Conservation (phyloP, 2,113 vertebrate genomes). For the Alligator mississippiensis region DNA sequence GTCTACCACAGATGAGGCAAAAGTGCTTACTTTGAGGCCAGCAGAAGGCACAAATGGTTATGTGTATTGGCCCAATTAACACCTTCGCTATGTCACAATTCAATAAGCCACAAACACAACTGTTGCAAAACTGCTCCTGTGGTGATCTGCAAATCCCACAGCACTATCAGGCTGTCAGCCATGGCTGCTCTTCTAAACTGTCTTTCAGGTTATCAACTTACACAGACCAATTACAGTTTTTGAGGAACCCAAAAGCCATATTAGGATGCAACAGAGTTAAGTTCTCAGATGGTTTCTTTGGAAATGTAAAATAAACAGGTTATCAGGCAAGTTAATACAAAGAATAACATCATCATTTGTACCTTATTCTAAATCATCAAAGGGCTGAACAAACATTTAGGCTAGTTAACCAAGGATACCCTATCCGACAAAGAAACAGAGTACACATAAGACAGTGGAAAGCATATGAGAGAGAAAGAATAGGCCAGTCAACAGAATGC, state of each 20-base stretch:
- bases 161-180: background rate
- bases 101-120: conserved; percentile 47
- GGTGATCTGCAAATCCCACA: conserved; percentile 40
- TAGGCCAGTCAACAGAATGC: rapidly evolving
- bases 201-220: conserved; percentile 13
- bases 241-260: background rate
- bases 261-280: conserved; percentile 17
- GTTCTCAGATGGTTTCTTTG: conserved; percentile 21
- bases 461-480: rapidly evolving
- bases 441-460: background rate
- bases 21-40: conserved; percentile 1
- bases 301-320: conserved; percentile 55
- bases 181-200: background rate
- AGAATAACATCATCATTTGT: background rate
- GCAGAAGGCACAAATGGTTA: conserved; percentile 9
- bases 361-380: background rate
- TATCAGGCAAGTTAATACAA: conserved; percentile 25
- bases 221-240: no score
- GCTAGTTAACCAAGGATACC: background rate
- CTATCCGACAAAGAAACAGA: background rate
- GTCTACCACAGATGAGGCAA: conserved; percentile 3
- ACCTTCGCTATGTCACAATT: conserved; percentile 42
- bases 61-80: conserved; percentile 57
- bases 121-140: conserved; percentile 44
- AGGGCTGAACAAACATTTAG: background rate